A percentile compares a stretch with the other conserved stretches of the same genome.
These are phyloP conservation scores for Dryadula phaetusa DNA, from an alignment of 2,888 invertebrate species.

Conservation along the genomic window DNA sequence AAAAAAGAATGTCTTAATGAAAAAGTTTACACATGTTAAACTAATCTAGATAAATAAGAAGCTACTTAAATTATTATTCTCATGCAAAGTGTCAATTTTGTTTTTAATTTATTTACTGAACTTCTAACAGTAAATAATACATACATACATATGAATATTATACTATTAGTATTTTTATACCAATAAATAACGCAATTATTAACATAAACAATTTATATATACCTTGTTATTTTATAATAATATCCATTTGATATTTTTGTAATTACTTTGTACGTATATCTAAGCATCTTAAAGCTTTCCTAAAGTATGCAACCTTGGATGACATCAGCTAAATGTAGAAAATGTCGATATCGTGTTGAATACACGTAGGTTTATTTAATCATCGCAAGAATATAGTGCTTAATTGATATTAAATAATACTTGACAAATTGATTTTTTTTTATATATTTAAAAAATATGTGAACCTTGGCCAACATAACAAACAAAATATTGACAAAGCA, in stretches of 20 bases:
- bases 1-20: too few relatives aligned
- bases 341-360: slow-evolving; percentile 8
- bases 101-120: too few relatives aligned
- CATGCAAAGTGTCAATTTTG: too few relatives aligned
- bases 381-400: not conserved
- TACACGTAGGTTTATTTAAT: not conserved
- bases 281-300: slow-evolving; percentile 17
- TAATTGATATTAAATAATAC: not conserved
- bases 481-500: too few relatives aligned
- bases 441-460: not conserved
- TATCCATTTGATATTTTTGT: not conserved
- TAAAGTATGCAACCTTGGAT: slow-evolving; percentile 24
- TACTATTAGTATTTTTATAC: too few relatives aligned
- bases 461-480: not conserved
- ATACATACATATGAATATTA: too few relatives aligned
- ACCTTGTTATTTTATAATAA: not conserved
- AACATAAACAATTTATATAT: too few relatives aligned
- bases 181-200: too few relatives aligned
- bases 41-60: too few relatives aligned
- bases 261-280: not conserved
- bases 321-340: slow-evolving; percentile 21
- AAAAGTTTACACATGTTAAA: too few relatives aligned
- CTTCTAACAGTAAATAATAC: too few relatives aligned
- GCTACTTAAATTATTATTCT: too few relatives aligned
- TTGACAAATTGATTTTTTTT: not conserved